Base-by-base conservation (phyloP, 2,113 vertebrate genomes). In the Periophthalmus modestus region DNA sequence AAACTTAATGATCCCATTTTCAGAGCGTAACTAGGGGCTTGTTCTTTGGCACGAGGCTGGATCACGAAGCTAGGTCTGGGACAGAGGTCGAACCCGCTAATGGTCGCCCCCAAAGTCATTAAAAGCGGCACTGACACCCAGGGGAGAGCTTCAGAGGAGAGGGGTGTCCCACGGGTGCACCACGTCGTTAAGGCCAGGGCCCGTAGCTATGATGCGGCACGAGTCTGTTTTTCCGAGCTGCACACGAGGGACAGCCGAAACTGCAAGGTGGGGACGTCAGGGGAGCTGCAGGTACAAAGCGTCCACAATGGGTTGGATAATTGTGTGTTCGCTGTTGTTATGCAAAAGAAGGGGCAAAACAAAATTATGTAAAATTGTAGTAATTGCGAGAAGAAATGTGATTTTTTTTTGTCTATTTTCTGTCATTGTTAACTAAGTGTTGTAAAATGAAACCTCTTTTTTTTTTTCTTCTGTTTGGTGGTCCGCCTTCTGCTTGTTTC, bases 21-120 rank as follows among this genome's bases (percentile, higher is more conserved):
- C 68, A 62, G 36, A 80, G 68, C 88, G 87, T 89, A 92, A 91
- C 89, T 89, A 91, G 88, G 76, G 85, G 80, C 76, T 81, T 75
- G 84, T 89, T 85, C 82, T 82, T 74, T 84, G 88, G 86, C 81
- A 57, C 76, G 21, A 73, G 68, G 63, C 75, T 61, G 46, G 24
- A 79, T 63, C 81, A 81, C 81, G 67, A 70, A n/a, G 78, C 75
- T 83, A 74, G 71, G 82, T 81, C 52, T 82, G n/a, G 21, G 33
- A 19, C 77, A 78, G 84, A 83, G 88, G 84, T 87, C 70, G 61
- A 54, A 52, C 54, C 85, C 82, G 48, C 70, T 81, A 84, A 82
- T 74, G 86, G 82, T n/a, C 59, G 46, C 82, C 81, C 55, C 68
- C 78, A 52, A 67, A 80, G 82, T 90, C 87, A 79, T 91, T 88